phyloP scores from a whole-genome alignment of 2,113 vertebrate genomes.

The Hylia prasina region DNA sequence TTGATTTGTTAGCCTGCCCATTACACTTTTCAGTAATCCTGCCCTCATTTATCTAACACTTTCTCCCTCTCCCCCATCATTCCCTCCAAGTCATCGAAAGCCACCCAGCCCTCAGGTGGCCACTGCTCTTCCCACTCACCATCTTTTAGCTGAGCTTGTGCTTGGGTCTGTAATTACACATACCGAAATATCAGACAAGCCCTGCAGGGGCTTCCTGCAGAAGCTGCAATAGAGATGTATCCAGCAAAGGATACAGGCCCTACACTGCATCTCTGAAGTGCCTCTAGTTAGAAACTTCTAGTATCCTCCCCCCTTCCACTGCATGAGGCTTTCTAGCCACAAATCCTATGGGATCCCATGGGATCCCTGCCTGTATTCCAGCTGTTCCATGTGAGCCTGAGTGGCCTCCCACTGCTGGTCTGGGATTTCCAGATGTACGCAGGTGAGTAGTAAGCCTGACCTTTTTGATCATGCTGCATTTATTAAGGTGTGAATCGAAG shows the following conservation, averaged over 20 bases:
- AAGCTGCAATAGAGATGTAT: background rate
- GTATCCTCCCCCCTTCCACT: background rate
- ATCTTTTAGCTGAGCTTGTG: background rate
- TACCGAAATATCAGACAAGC: background rate
- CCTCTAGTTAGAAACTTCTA: background rate
- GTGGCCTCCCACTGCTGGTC: background rate
- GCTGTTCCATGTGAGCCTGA: background rate
- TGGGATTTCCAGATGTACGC: background rate
- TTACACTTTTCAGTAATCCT: background rate
- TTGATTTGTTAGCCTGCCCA: background rate
- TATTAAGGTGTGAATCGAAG: background rate
- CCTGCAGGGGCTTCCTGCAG: background rate
- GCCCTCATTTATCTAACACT: background rate
- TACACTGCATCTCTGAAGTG: background rate
- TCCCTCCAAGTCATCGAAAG: background rate
- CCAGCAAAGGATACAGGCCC: background rate
- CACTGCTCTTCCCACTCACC: background rate
- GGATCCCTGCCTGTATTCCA: background rate
- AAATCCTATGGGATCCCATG: rapidly evolving
- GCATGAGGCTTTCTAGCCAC: background rate
- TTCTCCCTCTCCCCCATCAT: background rate
- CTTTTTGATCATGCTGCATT: background rate
- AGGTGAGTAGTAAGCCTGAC: background rate
- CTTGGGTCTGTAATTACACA: background rate
- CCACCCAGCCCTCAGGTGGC: background rate